Conservation (phyloP, 2,888 invertebrate genomes). For the Carabus problematicus region DNA sequence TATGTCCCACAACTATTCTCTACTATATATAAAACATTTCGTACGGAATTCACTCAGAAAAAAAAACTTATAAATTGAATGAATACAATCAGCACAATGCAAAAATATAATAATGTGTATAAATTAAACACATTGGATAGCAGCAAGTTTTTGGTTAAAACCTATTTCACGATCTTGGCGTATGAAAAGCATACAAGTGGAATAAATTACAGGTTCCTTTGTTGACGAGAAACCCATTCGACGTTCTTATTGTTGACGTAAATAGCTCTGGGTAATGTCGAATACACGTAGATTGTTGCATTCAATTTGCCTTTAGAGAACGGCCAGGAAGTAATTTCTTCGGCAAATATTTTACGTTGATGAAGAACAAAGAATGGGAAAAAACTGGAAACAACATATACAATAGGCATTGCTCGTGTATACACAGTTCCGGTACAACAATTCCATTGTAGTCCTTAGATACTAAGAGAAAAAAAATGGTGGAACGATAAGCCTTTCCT, state of each 20-base stretch:
- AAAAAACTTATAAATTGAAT: too few relatives aligned
- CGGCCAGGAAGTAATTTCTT: constrained; percentile 31
- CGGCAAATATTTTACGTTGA: constrained; percentile 36
- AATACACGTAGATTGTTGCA: constrained; percentile 13
- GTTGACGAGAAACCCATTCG: neutral
- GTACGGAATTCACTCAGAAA: too few relatives aligned
- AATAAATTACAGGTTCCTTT: neutral
- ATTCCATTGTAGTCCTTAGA: too few relatives aligned
- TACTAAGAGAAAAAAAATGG: too few relatives aligned
- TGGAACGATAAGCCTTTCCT: too few relatives aligned
- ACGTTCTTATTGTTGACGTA: constrained; percentile 2
- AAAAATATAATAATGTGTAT: neutral
- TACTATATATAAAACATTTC: too few relatives aligned
- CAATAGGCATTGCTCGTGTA: constrained; percentile 2
- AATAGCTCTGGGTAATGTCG: neutral
- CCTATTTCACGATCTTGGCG: too few relatives aligned
- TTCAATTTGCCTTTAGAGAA: constrained; percentile 16
- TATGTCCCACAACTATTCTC: too few relatives aligned
- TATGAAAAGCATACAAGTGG: neutral
- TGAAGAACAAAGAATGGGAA: too few relatives aligned
- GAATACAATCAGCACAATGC: too few relatives aligned
- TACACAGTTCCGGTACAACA: too few relatives aligned
- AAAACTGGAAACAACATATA: constrained; percentile 36
- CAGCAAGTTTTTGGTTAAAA: neutral
- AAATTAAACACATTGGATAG: neutral